Base-by-base conservation (phyloP, 2,113 vertebrate genomes). In the Cavia porcellus region DNA sequence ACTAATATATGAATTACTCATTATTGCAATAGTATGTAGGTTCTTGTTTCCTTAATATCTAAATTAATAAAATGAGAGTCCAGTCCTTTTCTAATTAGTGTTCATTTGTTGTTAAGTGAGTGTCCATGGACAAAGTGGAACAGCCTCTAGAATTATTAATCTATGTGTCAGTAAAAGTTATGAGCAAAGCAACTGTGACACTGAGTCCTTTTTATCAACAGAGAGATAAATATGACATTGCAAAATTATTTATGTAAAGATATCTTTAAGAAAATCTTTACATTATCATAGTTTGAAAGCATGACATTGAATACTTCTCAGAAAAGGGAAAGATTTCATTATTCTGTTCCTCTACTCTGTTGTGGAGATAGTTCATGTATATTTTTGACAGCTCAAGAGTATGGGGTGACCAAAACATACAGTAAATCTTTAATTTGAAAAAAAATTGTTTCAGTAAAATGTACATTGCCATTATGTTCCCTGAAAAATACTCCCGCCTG, bases 31-130 rank as follows among this genome's bases (percentile, higher is more conserved):
- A 85, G 75, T 87, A 66, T 20, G 72, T 50, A 42, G 4, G 8
- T 64, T 24, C 3, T 45, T 79, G 55, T 81, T 77, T 35, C 55
- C 64, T 83, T 47, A 72, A 47, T 7, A 75, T 74, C 35, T 88
- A n/a, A 94, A 85, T 68, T 81, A 74, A 87, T 74, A 45, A 77
- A 95, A 80, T 47, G 35, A 87, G 35, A 86, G 94, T 30, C 52
- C 55, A 75, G 28, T 52, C 38, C 4, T 55, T 80, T 94, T 32
- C 80, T 72, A 61, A 72, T 45, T 52, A 87, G 24, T 9, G 38
- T 75, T 79, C 59, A 32, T 82, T 72, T 83, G 68, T 72, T 90
- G 52, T 89, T n/a, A 72, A 25, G 19, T 32, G 2, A 6, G 10
- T 25, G 3, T 72, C 14, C 38, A 28, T 17, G 22, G 45, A 74